Evolutionary conservation across 2,888 invertebrate genomes (phyloP).

Genomic region (Drosophila pullipes): DNA sequence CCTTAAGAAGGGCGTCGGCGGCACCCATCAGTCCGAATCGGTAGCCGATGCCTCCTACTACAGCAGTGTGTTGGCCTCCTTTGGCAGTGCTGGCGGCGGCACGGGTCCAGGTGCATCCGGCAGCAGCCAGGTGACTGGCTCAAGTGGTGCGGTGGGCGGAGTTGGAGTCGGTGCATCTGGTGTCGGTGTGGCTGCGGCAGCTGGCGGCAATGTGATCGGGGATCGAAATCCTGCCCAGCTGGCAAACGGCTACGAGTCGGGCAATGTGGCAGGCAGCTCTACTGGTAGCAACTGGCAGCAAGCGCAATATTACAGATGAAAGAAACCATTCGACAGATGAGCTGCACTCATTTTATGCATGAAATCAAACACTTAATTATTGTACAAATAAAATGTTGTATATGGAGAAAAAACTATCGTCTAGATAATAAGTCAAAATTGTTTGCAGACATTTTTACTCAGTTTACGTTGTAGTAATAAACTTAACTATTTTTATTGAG

Average conservation of each 20-base stretch:
- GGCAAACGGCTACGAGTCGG: slow-evolving; percentile 41
- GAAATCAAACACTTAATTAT: slow-evolving; percentile 19
- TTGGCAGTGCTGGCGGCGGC: slow-evolving; percentile 63
- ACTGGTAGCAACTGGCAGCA: slow-evolving; percentile 72
- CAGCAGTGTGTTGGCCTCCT: slow-evolving; percentile 83
- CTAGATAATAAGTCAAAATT: background rate
- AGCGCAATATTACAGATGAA: slow-evolving; percentile 79
- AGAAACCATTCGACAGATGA: slow-evolving; percentile 8
- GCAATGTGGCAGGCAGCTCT: slow-evolving; percentile 36
- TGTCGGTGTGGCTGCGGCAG: slow-evolving; percentile 14
- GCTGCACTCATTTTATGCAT: slow-evolving; percentile 17
- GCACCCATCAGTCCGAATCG: slow-evolving; percentile 78
- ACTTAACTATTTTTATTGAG: background rate
- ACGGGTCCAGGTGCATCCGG: slow-evolving; percentile 15
- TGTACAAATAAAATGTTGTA: slow-evolving; percentile 56
- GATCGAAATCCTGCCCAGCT: slow-evolving; percentile 36
- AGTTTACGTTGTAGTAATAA: background rate
- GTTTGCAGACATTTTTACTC: background rate
- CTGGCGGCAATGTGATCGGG: slow-evolving; percentile 35
- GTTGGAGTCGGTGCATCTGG: slow-evolving; percentile 26
- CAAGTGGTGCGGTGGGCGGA: slow-evolving; percentile 50
- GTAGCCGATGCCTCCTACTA: slow-evolving; percentile 84
- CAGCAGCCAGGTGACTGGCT: slow-evolving; percentile 16
- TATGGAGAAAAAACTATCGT: slow-evolving; percentile 8
- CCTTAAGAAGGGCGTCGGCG: slow-evolving; percentile 73